These are phyloP conservation scores for Synergus umbraculus DNA, from an alignment of 2,888 invertebrate species.

Conservation along the genomic window DNA sequence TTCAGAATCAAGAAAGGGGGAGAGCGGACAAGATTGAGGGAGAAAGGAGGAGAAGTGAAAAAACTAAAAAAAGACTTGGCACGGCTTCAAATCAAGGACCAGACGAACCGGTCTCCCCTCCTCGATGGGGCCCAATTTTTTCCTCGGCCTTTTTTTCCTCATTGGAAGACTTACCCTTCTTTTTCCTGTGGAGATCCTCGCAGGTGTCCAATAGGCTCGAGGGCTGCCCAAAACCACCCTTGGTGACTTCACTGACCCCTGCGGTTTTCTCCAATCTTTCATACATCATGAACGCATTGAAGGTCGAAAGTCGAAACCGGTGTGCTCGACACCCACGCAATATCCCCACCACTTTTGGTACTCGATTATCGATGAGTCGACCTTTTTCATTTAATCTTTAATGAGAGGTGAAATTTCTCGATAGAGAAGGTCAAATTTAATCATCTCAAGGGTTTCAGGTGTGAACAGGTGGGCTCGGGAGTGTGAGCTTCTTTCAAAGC, in stretches of 20 bases:
- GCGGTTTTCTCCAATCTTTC: conserved; percentile 48
- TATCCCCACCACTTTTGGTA: neutral
- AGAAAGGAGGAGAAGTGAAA: conserved; percentile 41
- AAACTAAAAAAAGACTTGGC: conserved; percentile 62
- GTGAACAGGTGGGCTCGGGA: conserved; percentile 8
- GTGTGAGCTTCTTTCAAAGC: neutral
- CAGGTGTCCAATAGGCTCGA: conserved; percentile 62
- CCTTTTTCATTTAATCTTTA: conserved; percentile 22
- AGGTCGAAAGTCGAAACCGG: conserved; percentile 10
- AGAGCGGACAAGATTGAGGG: conserved; percentile 50
- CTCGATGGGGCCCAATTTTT: conserved; percentile 46
- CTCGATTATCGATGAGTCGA: conserved; percentile 7
- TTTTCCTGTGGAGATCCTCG: conserved; percentile 49
- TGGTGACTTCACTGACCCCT: conserved; percentile 56
- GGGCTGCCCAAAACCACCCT: conserved; percentile 59
- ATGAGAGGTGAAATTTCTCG: conserved; percentile 27
- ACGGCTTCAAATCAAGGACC: conserved; percentile 70
- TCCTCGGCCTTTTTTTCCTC: conserved; percentile 33
- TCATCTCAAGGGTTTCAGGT: conserved; percentile 6
- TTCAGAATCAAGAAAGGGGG: conserved; percentile 44
- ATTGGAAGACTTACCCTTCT: conserved; percentile 44
- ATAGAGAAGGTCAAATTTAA: conserved; percentile 34
- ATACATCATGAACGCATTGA: conserved; percentile 5
- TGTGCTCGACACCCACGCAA: conserved; percentile 32
- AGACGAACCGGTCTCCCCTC: conserved; percentile 70